A percentile compares a stretch with the other conserved stretches of the same genome.
Evolutionary conservation across 1,140 invertebrate genomes (phyloP).

Genomic region (Brachionus sp.): DNA sequence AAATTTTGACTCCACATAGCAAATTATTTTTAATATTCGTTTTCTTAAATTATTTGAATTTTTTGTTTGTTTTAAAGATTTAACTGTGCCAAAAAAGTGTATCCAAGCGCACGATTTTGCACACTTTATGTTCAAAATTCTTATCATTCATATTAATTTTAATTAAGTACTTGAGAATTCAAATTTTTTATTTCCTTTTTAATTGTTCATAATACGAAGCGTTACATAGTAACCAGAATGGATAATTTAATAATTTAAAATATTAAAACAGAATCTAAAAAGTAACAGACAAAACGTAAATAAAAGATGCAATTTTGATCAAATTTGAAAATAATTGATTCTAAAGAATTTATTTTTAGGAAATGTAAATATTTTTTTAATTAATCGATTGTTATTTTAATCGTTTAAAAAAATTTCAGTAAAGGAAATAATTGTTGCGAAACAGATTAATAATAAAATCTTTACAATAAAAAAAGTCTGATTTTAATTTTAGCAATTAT

Average conservation of each 20-base stretch:
- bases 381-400: neutral
- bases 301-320: neutral
- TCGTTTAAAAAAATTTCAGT: neutral
- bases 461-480: neutral
- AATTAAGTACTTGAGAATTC: neutral
- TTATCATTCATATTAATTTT: neutral
- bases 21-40: neutral
- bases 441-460: neutral
- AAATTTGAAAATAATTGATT: neutral
- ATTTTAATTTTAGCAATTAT: neutral
- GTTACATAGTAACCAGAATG: neutral
- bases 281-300: neutral
- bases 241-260: neutral
- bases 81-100: neutral
- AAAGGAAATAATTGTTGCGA: neutral
- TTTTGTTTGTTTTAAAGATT: conserved; percentile 5
- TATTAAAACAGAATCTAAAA: neutral
- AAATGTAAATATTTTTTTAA: neutral
- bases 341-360: neutral
- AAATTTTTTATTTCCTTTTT: neutral
- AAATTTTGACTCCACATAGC: neutral
- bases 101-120: neutral
- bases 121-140: neutral
- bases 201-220: neutral
- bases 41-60: neutral